Percentiles rank a stretch among this genome's conserved stretches.
Evolutionary conservation across 2,113 vertebrate genomes (phyloP).

Genomic region (Pelvicachromis taeniatus): DNA sequence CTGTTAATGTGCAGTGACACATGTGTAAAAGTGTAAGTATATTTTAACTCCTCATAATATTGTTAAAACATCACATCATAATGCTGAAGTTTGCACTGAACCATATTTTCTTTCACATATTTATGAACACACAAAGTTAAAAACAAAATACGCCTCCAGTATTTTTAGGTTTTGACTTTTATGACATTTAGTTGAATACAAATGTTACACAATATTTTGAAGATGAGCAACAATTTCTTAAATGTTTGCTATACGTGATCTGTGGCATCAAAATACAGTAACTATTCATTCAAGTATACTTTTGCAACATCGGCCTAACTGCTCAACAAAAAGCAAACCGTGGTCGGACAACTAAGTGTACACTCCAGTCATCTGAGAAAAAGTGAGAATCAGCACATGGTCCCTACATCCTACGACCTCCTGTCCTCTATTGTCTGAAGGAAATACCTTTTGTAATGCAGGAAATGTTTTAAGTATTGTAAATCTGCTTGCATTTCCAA

Average conservation of each 20-base stretch:
- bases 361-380: neutral
- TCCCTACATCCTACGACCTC: neutral
- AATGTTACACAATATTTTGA: neutral
- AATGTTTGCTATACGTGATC: neutral
- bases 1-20: neutral
- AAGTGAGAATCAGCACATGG: neutral
- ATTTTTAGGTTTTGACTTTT: neutral
- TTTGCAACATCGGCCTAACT: neutral
- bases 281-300: neutral
- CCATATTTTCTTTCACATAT: neutral
- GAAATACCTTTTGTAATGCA: constrained; percentile 21
- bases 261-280: neutral
- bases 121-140: neutral
- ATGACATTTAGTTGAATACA: neutral
- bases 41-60: too few relatives aligned
- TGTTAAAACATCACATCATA: neutral
- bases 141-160: neutral
- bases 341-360: neutral
- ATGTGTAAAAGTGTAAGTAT: too few relatives aligned
- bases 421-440: neutral
- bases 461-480: constrained; percentile 4
- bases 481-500: neutral
- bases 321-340: neutral
- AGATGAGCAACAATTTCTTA: neutral
- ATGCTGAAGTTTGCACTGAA: neutral